Conservation (phyloP, 2,113 vertebrate genomes). For the Notiomystis cincta region DNA sequence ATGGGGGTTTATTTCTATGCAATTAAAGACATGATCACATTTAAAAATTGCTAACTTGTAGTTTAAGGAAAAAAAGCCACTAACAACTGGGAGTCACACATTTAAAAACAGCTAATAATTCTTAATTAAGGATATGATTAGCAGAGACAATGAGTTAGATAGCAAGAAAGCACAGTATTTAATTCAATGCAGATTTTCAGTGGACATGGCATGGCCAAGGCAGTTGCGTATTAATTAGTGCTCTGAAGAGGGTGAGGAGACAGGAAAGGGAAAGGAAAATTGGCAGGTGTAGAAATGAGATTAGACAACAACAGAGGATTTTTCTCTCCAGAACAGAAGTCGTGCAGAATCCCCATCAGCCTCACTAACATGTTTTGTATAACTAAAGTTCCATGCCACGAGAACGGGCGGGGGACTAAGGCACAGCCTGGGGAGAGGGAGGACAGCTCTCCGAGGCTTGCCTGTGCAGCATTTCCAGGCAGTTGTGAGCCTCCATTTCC, state of each 20-base stretch:
- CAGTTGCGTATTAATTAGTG: conserved; percentile 57
- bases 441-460: background rate
- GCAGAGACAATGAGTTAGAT: conserved; percentile 51
- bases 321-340: background rate
- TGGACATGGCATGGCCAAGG: conserved; percentile 1
- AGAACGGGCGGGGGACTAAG: background rate
- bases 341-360: background rate
- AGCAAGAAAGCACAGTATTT: background rate
- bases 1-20: conserved; percentile 42
- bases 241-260: conserved; percentile 6
- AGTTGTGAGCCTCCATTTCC: background rate
- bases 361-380: background rate
- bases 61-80: background rate
- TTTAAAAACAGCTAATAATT: conserved; percentile 24
- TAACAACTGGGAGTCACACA: background rate
- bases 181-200: conserved; percentile 21
- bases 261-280: background rate
- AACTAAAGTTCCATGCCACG: background rate
- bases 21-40: conserved; percentile 41
- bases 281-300: conserved; percentile 66
- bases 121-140: conserved; percentile 56
- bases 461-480: background rate
- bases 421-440: background rate
- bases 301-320: conserved; percentile 42
- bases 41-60: conserved; percentile 37